Base-by-base conservation (phyloP, 2,888 invertebrate genomes). In the Pyrrhosoma nymphula region DNA sequence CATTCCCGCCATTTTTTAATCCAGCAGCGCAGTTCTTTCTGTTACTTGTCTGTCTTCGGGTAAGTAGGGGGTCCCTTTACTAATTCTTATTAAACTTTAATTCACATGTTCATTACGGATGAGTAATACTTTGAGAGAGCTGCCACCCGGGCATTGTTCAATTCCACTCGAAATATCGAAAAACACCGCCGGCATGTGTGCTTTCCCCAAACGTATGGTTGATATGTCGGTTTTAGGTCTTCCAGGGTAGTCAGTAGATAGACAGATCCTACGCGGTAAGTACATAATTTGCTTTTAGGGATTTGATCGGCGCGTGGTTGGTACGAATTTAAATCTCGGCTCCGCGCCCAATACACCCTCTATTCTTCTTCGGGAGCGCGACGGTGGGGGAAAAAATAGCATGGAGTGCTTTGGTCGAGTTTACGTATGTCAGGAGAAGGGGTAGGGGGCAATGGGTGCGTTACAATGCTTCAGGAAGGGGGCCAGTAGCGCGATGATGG, bases 381-480 rank as follows among this genome's bases (percentile, higher is more conserved):
- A 63, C 35, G 69, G 6, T 16, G 69, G 69, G 69, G 16, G 60
- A 30, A 91, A 93, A 69, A 35, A 82, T 30, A 82, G 30, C 0
- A 20, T 39, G 35, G 69, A 93, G 69, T 93, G 93, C 93, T 63
- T 93, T 93, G 93, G 93, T 93, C 93, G 93, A 93, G 93, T 93
- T 93, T 93, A 69, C 93, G 75, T 82, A 82, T 35, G 35, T 35
- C 82, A 35, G 30, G 75, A 47, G 47, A 63, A 56, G 20, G 60
- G 60, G 60, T 20, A 47, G 91, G 91, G 93, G 93, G 93, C 69
- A 93, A 93, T 93, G 93, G 75, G 93, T 93, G 93, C 93, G 93
- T 93, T 82, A 93, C 93, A 93, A 82, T 93, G 93, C 93, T 63
- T 93, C 20, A 93, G 93, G 93, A 93, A 93, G 93, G 93, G 93